Percentiles rank a stretch among this genome's conserved stretches.
phyloP scores from a whole-genome alignment of 2,888 invertebrate species.

The Vanessa cardui region DNA sequence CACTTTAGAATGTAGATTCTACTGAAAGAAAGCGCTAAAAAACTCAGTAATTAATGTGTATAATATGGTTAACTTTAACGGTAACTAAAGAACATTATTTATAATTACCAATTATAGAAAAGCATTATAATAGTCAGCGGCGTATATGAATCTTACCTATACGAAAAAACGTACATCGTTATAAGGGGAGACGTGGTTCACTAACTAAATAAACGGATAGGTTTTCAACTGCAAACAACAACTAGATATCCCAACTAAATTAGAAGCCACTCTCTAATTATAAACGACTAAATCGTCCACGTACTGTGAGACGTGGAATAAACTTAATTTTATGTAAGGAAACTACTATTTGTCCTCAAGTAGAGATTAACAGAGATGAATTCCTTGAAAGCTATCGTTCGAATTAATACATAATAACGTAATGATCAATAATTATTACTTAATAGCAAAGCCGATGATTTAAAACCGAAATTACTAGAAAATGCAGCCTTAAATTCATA shows the following conservation, averaged over 20 bases:
- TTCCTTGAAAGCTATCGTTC: too few species aligned
- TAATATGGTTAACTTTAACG: too few species aligned
- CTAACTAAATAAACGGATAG: slow-evolving; percentile 22
- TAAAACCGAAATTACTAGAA: too few species aligned
- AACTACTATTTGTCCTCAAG: slow-evolving; percentile 22
- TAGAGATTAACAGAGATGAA: too few species aligned
- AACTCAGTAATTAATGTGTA: too few species aligned
- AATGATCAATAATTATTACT: too few species aligned
- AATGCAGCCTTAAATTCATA: too few species aligned
- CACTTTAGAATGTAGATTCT: too few species aligned
- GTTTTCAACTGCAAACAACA: slow-evolving; percentile 46
- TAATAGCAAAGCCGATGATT: too few species aligned
- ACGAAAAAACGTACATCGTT: neutral
- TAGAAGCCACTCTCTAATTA: slow-evolving; percentile 56
- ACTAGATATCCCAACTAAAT: slow-evolving; percentile 60
- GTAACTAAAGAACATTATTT: neutral
- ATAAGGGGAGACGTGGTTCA: slow-evolving; percentile 1
- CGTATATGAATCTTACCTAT: neutral
- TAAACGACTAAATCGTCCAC: slow-evolving; percentile 6
- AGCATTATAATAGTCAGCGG: neutral
- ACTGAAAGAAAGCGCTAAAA: too few species aligned
- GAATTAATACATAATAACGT: too few species aligned
- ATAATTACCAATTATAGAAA: neutral
- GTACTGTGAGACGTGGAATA: slow-evolving; percentile 5
- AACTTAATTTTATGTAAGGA: slow-evolving; percentile 39